phyloP scores from a whole-genome alignment of 1,140 invertebrate species.

The Tetramorium parvispinum region DNA sequence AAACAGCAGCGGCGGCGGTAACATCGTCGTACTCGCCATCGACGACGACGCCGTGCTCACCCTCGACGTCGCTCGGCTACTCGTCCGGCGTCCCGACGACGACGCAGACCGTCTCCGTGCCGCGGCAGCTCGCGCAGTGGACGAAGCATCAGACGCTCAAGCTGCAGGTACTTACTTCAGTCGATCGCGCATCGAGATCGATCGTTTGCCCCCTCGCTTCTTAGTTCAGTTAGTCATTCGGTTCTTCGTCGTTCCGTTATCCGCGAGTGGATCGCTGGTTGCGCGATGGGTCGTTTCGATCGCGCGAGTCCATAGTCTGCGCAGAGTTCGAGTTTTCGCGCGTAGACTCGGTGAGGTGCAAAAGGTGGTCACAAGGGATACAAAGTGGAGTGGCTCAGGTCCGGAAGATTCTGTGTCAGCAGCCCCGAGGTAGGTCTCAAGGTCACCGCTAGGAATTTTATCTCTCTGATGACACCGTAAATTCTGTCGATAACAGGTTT shows the following conservation, averaged over 20 bases:
- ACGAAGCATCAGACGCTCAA: conserved; percentile 83
- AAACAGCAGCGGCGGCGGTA: conserved; percentile 65
- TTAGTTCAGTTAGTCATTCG: background rate
- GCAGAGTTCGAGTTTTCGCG: conserved; percentile 22
- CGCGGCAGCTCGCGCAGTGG: conserved; percentile 83
- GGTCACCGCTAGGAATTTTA: conserved; percentile 26
- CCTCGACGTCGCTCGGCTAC: conserved; percentile 73
- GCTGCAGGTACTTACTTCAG: conserved; percentile 78
- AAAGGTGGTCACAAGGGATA: conserved; percentile 62
- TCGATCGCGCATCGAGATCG: background rate
- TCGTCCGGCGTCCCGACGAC: conserved; percentile 78
- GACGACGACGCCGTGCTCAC: conserved; percentile 75
- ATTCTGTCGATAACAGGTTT: background rate
- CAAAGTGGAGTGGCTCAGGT: conserved; percentile 72
- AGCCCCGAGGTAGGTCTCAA: conserved; percentile 67
- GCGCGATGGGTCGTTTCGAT: background rate
- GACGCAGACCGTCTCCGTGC: conserved; percentile 78
- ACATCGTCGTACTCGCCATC: conserved; percentile 65
- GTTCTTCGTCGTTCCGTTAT: background rate
- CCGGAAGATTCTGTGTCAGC: conserved; percentile 70
- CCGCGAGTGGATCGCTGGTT: background rate
- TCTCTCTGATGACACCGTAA: background rate
- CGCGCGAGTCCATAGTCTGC: background rate
- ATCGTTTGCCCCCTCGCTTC: background rate
- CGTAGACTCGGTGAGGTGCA: conserved; percentile 62